Base-by-base conservation (phyloP, 2,888 invertebrate genomes). In the Drosophila meridiana region DNA sequence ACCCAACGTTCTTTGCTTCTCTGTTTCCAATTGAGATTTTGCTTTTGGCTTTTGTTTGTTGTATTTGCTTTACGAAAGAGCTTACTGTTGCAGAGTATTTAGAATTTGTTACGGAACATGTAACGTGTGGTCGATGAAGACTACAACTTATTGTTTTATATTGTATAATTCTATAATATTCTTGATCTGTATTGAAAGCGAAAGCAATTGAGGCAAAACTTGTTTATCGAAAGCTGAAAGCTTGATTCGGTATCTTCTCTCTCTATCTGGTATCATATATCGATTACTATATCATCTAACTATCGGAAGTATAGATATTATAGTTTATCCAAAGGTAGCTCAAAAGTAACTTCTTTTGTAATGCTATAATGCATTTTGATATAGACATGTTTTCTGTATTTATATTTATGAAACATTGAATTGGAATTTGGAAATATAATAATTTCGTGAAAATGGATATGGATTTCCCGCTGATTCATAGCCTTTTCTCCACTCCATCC, bases 21-120 rank as follows among this genome's bases (percentile, higher is more conserved):
- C 38, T 3, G n/a, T 30, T 30, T 56, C 26, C 56, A 52, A 52
- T 52, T 52, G 52, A 52, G 34, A 52, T 13, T 52, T 13, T 52
- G 34, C 50, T 50, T 13, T 36, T 36, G 20, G 53, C 53, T 38
- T 56, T 32, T 56, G 28, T 50, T 55, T 55, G 42, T 30, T 55
- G 42, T 30, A 30, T 56, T 55, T 55, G 26, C 26, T 13, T 8
- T 38, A 14, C 7, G 53, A 53, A 32, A 50, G 2, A 2, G 28
- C 4, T 53, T 4, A 26, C 13, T 4, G 2, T 5, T 4, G 6
- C 36, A 14, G 53, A 38, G 38, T 14, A 53, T 26, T 9, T 14
- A 1, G 38, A 53, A 13, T 4, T 38, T 26, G 26, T 26, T 20
- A 2, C 7, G 9, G 26, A 47, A 2, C 20, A 0, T 9, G 20